These are phyloP conservation scores for Odontocerum albicorne DNA, from an alignment of 2,888 invertebrate species.

Conservation along the genomic window DNA sequence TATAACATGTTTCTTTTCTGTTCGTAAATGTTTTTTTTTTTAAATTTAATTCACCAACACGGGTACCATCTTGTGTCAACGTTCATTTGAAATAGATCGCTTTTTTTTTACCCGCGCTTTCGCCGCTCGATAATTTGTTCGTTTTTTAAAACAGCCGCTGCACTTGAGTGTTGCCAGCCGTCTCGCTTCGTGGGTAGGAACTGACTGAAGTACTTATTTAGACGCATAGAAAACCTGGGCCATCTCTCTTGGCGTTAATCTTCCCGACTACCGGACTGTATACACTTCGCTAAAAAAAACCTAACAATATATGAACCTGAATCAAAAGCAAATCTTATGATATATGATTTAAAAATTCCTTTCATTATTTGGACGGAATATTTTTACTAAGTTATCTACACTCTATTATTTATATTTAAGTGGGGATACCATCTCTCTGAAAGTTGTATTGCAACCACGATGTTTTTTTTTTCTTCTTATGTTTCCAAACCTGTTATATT, in stretches of 20 bases:
- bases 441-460: constrained; percentile 23
- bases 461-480: too few relatives aligned
- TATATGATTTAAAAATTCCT: too few relatives aligned
- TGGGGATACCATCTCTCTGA: constrained; percentile 30
- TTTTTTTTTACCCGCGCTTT: constrained; percentile 7
- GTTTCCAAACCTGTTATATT: too few relatives aligned
- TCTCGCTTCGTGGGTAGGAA: constrained; percentile 14
- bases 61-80: constrained; percentile 11
- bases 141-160: constrained; percentile 2
- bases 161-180: constrained; percentile 11
- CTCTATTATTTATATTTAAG: too few relatives aligned
- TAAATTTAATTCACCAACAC: too few relatives aligned
- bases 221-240: constrained; percentile 23
- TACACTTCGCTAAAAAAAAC: not conserved
- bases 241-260: constrained; percentile 27
- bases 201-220: constrained; percentile 24
- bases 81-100: constrained; percentile 13
- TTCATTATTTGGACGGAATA: too few relatives aligned
- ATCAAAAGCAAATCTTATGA: too few relatives aligned
- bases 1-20: not conserved
- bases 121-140: not conserved
- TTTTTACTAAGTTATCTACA: too few relatives aligned
- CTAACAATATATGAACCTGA: not conserved
- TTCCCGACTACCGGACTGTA: not conserved
- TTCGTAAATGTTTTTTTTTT: constrained; percentile 1